These are phyloP conservation scores for Leucophenga montana DNA, from an alignment of 2,888 invertebrate species.

Conservation along the genomic window DNA sequence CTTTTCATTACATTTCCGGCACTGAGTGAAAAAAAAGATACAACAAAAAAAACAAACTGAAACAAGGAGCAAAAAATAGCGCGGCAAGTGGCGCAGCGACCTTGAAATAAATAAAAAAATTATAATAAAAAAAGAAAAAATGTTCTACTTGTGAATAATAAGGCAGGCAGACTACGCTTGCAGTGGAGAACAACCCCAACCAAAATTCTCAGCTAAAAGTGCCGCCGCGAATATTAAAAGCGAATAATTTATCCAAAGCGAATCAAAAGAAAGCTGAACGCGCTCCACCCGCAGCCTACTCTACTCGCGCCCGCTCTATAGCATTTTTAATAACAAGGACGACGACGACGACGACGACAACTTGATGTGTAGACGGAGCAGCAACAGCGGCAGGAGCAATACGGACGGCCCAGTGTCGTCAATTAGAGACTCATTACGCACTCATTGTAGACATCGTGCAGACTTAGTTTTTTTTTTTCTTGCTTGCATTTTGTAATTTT, in stretches of 20 bases:
- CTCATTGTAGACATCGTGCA: constrained; percentile 68
- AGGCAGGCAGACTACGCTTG: constrained; percentile 32
- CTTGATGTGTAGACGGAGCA: background rate
- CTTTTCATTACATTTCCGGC: constrained; percentile 22
- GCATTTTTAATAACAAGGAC: too few relatives aligned
- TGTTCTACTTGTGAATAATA: background rate
- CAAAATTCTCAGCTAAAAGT: constrained; percentile 35
- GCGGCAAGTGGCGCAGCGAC: background rate
- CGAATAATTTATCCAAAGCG: constrained; percentile 16
- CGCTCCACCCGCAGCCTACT: background rate
- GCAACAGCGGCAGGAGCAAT: background rate
- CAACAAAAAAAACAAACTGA: background rate
- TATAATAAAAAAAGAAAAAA: constrained; percentile 59
- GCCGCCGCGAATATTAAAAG: constrained; percentile 54
- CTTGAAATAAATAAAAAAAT: constrained; percentile 18
- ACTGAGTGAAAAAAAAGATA: too few relatives aligned
- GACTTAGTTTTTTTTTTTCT: constrained; percentile 38
- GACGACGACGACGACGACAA: too few relatives aligned
- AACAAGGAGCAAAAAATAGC: background rate
- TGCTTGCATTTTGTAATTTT: constrained; percentile 23
- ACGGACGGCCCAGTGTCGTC: constrained; percentile 58
- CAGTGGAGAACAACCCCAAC: background rate
- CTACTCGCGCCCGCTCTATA: background rate
- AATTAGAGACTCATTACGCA: constrained; percentile 72
- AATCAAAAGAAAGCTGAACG: constrained; percentile 41